Evolutionary conservation across 2,888 invertebrate genomes (phyloP).

Genomic region (Caenorhabditis wallacei): DNA sequence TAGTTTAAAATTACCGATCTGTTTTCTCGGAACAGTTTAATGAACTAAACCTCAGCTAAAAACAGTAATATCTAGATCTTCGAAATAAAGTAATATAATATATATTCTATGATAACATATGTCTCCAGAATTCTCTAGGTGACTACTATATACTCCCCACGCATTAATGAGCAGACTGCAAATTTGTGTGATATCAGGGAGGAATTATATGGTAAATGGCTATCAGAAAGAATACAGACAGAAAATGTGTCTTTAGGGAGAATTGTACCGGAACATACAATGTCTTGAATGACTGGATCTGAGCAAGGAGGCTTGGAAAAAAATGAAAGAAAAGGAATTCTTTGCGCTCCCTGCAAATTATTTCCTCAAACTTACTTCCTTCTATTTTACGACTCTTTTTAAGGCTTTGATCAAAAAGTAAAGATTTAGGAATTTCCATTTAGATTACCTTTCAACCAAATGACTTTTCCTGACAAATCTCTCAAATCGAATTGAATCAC

Average conservation of each 20-base stretch:
- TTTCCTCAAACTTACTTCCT: neutral
- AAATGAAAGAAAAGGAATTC: no score
- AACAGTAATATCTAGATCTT: no score
- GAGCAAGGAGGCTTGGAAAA: no score
- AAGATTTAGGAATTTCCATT: constrained; percentile 32
- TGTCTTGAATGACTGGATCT: neutral
- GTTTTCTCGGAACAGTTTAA: no score
- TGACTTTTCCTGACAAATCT: constrained; percentile 5
- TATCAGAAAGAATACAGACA: neutral
- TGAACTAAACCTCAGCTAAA: no score
- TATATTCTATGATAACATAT: neutral
- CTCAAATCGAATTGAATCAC: constrained; percentile 1
- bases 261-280: neutral
- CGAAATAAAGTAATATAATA: constrained; percentile 5
- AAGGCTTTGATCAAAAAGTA: neutral
- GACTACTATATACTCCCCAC: constrained; percentile 10
- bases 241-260: neutral
- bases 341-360: neutral
- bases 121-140: constrained; percentile 5
- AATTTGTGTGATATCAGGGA: no score
- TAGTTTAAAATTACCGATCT: no score
- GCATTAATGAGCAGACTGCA: neutral
- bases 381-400: neutral
- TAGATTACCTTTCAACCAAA: constrained; percentile 36
- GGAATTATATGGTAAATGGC: neutral